A percentile compares a stretch with the other conserved stretches of the same genome.
Evolutionary conservation across 1,140 invertebrate species (phyloP).

Genomic region (Cotesia typhae): DNA sequence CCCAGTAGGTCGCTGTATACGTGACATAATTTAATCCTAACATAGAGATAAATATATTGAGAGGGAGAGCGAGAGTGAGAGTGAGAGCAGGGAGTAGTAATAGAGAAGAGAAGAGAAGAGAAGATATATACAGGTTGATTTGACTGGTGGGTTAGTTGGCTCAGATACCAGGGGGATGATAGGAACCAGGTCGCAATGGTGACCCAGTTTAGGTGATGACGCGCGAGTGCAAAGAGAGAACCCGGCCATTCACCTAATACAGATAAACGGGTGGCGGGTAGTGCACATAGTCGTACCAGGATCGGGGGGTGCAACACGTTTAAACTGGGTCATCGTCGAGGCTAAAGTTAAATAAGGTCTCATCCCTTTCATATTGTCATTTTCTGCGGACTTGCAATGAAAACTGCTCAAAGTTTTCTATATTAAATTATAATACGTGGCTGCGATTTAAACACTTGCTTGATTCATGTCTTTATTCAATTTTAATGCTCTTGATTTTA

Average conservation of each 20-base stretch:
- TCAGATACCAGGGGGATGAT: constrained; percentile 19
- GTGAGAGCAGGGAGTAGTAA: background rate
- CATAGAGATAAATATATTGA: background rate
- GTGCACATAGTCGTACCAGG: constrained; percentile 5
- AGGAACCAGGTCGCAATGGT: constrained; percentile 8
- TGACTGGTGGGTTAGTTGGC: constrained; percentile 9
- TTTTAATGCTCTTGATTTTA: no score
- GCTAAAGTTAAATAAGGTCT: no score
- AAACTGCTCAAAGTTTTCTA: no score
- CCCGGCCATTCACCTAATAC: constrained; percentile 29
- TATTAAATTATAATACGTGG: no score
- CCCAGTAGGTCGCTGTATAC: no score
- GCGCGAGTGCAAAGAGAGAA: constrained; percentile 7
- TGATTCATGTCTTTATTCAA: no score
- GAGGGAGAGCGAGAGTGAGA: background rate
- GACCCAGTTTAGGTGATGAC: constrained; percentile 30
- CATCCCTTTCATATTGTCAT: no score
- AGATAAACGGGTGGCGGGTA: constrained; percentile 16
- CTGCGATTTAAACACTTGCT: no score
- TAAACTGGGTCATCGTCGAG: constrained; percentile 25
- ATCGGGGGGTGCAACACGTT: constrained; percentile 2
- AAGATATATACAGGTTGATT: constrained; percentile 9
- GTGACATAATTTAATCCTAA: no score
- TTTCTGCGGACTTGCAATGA: no score
- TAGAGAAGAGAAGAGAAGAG: no score